phyloP scores from a whole-genome alignment of 2,888 invertebrate species.

The Drosophila histrio region DNA sequence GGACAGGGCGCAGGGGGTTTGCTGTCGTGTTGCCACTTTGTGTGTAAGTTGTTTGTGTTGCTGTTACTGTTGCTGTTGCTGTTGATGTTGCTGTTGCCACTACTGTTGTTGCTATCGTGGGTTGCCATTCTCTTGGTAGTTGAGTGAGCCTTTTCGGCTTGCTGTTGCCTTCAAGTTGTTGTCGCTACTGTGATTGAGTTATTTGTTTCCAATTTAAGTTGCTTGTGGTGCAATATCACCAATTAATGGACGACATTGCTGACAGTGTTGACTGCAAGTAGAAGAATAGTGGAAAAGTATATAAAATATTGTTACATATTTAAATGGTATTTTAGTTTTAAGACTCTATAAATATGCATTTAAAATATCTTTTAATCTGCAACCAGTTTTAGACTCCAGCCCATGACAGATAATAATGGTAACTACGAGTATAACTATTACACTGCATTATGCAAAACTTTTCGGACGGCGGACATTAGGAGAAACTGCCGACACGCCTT shows the following conservation, averaged over 20 bases:
- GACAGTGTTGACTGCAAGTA: slow-evolving; percentile 21
- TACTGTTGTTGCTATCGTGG: slow-evolving; percentile 14
- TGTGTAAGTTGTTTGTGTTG: slow-evolving; percentile 40
- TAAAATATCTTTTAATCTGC: not conserved
- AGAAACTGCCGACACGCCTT: slow-evolving; percentile 27
- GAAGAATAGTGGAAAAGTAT: too few species aligned
- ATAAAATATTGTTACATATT: not conserved
- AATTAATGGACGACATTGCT: slow-evolving; percentile 43
- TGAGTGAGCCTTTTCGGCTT: slow-evolving; percentile 13
- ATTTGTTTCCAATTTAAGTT: slow-evolving; percentile 19
- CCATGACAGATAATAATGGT: slow-evolving; percentile 15
- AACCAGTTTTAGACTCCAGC: slow-evolving; percentile 1
- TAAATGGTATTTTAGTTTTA: not conserved
- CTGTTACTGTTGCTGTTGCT: slow-evolving; percentile 2
- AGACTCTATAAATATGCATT: slow-evolving; percentile 20
- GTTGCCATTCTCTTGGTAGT: slow-evolving; percentile 41
- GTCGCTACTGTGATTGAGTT: slow-evolving; percentile 17
- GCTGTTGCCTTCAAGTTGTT: slow-evolving; percentile 2
- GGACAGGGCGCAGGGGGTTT: slow-evolving; percentile 25
- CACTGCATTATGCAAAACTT: slow-evolving; percentile 69
- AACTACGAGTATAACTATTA: slow-evolving; percentile 40
- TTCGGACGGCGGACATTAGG: slow-evolving; percentile 33
- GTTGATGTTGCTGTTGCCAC: slow-evolving; percentile 15
- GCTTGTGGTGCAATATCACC: slow-evolving; percentile 34
- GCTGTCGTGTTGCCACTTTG: slow-evolving; percentile 45